Conservation (phyloP, 2,888 invertebrate genomes). For the Chloroclystis v-ata region DNA sequence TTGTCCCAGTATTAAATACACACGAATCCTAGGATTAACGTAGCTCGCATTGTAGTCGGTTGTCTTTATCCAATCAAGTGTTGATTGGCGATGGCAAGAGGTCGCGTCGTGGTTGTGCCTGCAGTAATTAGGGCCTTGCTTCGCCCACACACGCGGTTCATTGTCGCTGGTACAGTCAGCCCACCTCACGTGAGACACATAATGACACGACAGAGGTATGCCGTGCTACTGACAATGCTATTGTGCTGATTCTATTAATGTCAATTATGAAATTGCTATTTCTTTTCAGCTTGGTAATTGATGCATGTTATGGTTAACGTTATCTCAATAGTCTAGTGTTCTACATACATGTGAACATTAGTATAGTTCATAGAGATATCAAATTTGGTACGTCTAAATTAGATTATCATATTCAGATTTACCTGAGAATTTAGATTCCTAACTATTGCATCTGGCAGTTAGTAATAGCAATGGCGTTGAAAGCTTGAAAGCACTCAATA, state of each 20-base stretch:
- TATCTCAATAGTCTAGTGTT: too few relatives aligned
- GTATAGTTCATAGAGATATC: too few relatives aligned
- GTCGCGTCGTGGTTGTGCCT: constrained; percentile 68
- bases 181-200: constrained; percentile 31
- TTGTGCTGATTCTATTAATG: constrained; percentile 16
- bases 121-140: constrained; percentile 65
- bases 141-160: constrained; percentile 63
- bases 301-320: too few relatives aligned
- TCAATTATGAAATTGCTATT: constrained; percentile 8
- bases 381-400: too few relatives aligned
- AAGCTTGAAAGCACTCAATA: constrained; percentile 56
- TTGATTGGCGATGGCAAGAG: constrained; percentile 68
- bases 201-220: constrained; percentile 20
- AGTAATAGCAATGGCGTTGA: constrained; percentile 33
- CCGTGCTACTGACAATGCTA: constrained; percentile 23
- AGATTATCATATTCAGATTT: not conserved
- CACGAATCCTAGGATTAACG: not conserved
- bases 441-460: constrained; percentile 8
- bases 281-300: not conserved
- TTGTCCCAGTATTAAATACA: too few relatives aligned
- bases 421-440: not conserved
- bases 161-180: constrained; percentile 40
- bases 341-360: too few relatives aligned
- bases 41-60: constrained; percentile 40
- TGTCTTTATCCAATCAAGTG: constrained; percentile 69